Conservation (phyloP, 2,113 vertebrate genomes). For the Bubo scandiacus region DNA sequence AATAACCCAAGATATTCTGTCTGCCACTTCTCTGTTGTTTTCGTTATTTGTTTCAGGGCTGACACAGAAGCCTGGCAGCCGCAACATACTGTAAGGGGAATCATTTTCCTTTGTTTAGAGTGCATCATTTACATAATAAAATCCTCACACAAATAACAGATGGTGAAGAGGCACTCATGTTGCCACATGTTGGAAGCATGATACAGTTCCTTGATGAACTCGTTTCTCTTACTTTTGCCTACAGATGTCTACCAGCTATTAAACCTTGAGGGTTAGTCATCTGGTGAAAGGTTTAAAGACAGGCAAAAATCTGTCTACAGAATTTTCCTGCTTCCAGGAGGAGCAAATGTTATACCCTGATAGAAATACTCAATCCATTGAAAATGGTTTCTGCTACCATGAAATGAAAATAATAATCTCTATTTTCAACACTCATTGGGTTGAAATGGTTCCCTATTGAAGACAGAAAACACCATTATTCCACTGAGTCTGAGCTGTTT, state of each 20-base stretch:
- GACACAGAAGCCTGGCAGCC: constrained; percentile 70
- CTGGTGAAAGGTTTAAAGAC: constrained; percentile 58
- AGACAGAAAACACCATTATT: constrained; percentile 2
- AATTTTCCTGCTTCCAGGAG: constrained; percentile 45
- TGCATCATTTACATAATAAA: constrained; percentile 81
- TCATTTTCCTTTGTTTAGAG: constrained; percentile 76
- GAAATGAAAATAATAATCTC: constrained; percentile 19
- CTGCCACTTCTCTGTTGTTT: constrained; percentile 19
- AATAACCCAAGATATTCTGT: constrained; percentile 60
- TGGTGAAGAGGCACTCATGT: constrained; percentile 76
- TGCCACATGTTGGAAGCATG: constrained; percentile 78
- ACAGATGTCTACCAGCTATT: constrained; percentile 70
- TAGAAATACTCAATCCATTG: neutral
- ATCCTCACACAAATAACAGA: constrained; percentile 80
- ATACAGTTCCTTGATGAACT: constrained; percentile 67
- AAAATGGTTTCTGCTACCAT: neutral
- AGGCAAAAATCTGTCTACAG: constrained; percentile 54
- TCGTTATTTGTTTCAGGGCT: constrained; percentile 57
- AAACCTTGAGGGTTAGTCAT: constrained; percentile 65
- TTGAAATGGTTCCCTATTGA: neutral
- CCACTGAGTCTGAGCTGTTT: neutral
- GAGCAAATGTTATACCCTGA: constrained; percentile 10
- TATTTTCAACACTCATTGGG: neutral
- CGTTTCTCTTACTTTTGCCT: constrained; percentile 71
- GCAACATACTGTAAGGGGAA: constrained; percentile 60